These are phyloP conservation scores for Enteromius radiatus DNA, from an alignment of 2,797 vertebrate genomes.

Conservation along the genomic window DNA sequence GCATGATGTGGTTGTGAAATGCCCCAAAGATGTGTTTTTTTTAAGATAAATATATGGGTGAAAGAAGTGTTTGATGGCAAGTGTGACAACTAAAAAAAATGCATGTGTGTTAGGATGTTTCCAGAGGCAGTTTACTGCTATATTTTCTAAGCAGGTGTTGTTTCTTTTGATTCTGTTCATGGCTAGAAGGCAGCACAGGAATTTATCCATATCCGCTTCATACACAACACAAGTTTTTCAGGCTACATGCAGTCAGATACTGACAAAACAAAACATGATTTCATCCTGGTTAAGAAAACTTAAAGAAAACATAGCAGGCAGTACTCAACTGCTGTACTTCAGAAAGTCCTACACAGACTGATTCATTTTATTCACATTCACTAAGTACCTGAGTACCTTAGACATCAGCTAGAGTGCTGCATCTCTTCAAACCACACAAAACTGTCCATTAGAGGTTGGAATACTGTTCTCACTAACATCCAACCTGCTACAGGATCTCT, in stretches of 20 bases:
- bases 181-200: neutral
- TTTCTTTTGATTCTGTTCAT: neutral
- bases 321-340: neutral
- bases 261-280: conserved; percentile 12
- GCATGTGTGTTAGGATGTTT: neutral
- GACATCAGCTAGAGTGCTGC: neutral
- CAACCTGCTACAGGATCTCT: neutral
- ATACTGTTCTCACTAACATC: conserved; percentile 6
- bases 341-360: conserved; percentile 3
- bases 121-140: conserved; percentile 4
- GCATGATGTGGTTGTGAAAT: conserved; percentile 17
- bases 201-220: neutral
- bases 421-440: conserved; percentile 7
- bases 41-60: conserved; percentile 15
- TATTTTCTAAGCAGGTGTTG: conserved; percentile 15
- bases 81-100: conserved; percentile 9
- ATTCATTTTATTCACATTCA: conserved; percentile 1
- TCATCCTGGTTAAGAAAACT: neutral
- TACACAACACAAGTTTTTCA: conserved; percentile 2
- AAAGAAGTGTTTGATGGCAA: neutral
- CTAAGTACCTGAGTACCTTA: neutral
- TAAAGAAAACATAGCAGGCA: neutral
- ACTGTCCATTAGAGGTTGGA: neutral
- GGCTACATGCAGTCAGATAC: neutral
- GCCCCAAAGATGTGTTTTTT: neutral